Conservation (phyloP, 30 jellyfish, hydroid and myxozoan species). For the Aurelia coerulea region DNA sequence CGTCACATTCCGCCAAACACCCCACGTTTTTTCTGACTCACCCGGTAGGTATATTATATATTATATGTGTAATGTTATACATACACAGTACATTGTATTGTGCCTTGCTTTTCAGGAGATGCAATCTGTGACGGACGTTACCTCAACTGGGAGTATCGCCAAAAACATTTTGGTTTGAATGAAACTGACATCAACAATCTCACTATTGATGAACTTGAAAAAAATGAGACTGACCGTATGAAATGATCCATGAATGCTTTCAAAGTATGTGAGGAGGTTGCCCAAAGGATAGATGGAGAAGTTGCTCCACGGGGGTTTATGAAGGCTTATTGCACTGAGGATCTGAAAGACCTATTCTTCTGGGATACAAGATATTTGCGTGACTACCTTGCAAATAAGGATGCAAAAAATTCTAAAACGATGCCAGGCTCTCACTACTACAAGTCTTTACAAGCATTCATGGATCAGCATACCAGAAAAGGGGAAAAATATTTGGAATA, state of each 20-base stretch:
- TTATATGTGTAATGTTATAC: neutral
- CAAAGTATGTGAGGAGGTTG: conserved; percentile 44
- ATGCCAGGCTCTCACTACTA: conserved; percentile 45
- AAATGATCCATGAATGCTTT: conserved; percentile 33
- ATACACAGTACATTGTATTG: neutral
- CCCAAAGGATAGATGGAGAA: conserved; percentile 21
- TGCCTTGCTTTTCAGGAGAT: conserved; percentile 4
- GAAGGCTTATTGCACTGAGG: conserved; percentile 13
- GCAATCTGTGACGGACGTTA: conserved; percentile 39
- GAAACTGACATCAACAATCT: neutral
- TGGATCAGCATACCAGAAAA: conserved; percentile 7
- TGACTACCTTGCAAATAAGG: conserved; percentile 7
- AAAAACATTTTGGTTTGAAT: neutral
- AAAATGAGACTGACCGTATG: conserved; percentile 24
- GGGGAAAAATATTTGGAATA: conserved; percentile 15
- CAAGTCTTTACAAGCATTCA: conserved; percentile 4
- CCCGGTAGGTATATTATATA: no score
- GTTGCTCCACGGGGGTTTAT: conserved; percentile 42
- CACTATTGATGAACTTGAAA: conserved; percentile 27
- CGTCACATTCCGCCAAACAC: no score
- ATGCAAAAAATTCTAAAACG: neutral
- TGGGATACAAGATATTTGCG: conserved; percentile 17
- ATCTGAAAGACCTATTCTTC: conserved; percentile 20
- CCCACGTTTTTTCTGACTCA: no score
- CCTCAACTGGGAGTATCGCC: conserved; percentile 18